These are phyloP conservation scores for Dryoscopus gambensis DNA, from an alignment of 2,113 vertebrate genomes.

Conservation along the genomic window DNA sequence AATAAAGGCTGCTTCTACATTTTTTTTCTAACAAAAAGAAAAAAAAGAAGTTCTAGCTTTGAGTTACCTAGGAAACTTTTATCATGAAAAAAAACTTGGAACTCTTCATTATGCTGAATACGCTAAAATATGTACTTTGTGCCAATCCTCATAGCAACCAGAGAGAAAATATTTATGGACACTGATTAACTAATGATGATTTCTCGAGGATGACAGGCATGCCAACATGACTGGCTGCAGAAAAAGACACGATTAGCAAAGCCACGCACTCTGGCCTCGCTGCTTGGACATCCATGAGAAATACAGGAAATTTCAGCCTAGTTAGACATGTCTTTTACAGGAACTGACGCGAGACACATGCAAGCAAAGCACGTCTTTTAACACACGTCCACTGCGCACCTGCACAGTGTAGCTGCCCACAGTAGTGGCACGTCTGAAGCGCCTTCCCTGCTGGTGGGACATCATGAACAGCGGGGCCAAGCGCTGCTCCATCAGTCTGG, in stretches of 20 bases:
- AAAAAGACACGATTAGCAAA: background rate
- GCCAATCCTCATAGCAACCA: background rate
- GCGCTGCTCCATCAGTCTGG: slow-evolving; percentile 94
- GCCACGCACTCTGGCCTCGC: fast-evolving
- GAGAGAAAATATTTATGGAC: background rate
- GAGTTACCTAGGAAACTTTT: background rate
- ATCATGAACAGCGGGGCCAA: slow-evolving; percentile 90
- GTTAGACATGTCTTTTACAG: background rate
- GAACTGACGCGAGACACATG: background rate
- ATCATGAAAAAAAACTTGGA: background rate
- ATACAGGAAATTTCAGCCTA: background rate
- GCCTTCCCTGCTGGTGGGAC: slow-evolving; percentile 86
- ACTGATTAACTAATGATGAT: background rate
- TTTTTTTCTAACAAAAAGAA: background rate
- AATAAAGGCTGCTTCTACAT: background rate
- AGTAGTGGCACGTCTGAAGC: slow-evolving; percentile 87
- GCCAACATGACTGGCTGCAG: background rate
- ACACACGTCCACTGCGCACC: slow-evolving; percentile 55
- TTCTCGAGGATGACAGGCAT: background rate
- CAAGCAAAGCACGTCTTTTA: background rate
- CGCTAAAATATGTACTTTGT: background rate
- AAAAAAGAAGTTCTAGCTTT: background rate
- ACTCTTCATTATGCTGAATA: background rate
- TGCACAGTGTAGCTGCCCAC: slow-evolving; percentile 94
- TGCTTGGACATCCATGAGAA: background rate